phyloP scores from a whole-genome alignment of 2,888 invertebrate genomes.

The Synergus laeviventris region DNA sequence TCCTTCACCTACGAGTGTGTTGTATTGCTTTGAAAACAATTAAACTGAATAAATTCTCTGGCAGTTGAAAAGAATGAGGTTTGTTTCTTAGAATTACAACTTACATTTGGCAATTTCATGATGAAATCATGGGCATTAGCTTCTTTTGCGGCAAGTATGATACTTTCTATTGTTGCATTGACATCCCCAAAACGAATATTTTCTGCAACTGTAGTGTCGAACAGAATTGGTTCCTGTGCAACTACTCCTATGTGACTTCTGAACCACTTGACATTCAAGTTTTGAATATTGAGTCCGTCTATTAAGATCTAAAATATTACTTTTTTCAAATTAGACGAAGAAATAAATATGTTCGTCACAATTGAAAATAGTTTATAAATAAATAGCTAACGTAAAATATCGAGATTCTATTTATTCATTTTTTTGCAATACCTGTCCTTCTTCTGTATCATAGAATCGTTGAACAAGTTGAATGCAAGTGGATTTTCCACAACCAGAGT shows the following conservation, averaged over 20 bases:
- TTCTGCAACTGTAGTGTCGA: constrained; percentile 89
- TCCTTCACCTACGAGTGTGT: constrained; percentile 89
- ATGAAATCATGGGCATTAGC: constrained; percentile 89
- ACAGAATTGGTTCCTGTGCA: constrained; percentile 93
- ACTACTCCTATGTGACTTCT: constrained; percentile 91
- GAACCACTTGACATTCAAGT: constrained; percentile 89
- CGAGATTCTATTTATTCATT: neutral
- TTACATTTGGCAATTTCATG: constrained; percentile 82
- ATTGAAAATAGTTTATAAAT: neutral
- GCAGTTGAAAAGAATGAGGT: neutral
- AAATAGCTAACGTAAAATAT: too few relatives aligned
- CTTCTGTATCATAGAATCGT: constrained; percentile 84
- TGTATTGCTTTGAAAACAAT: constrained; percentile 80
- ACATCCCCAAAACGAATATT: constrained; percentile 90
- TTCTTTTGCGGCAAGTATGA: constrained; percentile 83
- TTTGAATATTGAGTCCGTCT: constrained; percentile 83
- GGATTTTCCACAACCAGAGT: constrained; percentile 88
- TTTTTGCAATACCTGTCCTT: constrained; percentile 80
- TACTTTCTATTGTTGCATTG: constrained; percentile 81
- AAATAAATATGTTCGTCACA: neutral
- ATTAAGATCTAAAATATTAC: constrained; percentile 77
- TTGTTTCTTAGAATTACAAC: neutral
- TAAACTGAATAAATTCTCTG: neutral
- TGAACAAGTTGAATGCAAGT: constrained; percentile 86
- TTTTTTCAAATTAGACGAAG: neutral